Evolutionary conservation across 2,888 invertebrate species (phyloP), one percentile per base, ranked within the genome.

Genomic region (Thecocarcelia acutangulata): DNA sequence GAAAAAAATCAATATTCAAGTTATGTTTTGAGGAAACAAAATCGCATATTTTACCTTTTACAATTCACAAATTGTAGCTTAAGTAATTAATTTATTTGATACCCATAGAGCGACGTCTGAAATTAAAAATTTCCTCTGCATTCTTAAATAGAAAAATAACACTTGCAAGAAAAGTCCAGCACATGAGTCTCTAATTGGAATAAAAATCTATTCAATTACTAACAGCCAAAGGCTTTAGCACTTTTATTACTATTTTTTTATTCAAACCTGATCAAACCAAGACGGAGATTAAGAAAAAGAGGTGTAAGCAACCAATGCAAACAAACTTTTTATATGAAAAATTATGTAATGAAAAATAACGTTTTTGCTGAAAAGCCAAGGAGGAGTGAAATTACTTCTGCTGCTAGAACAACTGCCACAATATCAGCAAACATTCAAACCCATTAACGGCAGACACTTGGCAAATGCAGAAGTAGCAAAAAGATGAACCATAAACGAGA

Each of bases 131-230:
- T 33, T 40, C 50, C 17, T 0, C 48, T 66, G 4, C 13, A 33
- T 33, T 56, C 56, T 44, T 28, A 68, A 44, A 44, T 5, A n/a
- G 28, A 12, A 48, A 48, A 28, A 44, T 50, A 15, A 56, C 19
- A 56, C 37, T 73, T 59, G 66, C 28, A 17, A 8, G 33, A 46
- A 74, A 58, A 15, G 19, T 37, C 44, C 44, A 48, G 19, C 28
- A 40, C 56, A 11, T 61, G 40, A 42, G 48, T 50, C 74, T 5
- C 9, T 80, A 80, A 80, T 80, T 80, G 68, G 69, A 64, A 69
- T 33, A 64, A 61, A 74, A 70, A 37, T 75, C 24, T 70, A 58
- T 75, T 80, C 69, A 80, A 80, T 80, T 80, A 75, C 21, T 56
- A 52, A 64, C 50, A 44, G 58, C 74, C 74, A 24, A 68, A 52